Base-by-base conservation (phyloP, 2,113 vertebrate genomes). In the Eudyptes chrysolophus region DNA sequence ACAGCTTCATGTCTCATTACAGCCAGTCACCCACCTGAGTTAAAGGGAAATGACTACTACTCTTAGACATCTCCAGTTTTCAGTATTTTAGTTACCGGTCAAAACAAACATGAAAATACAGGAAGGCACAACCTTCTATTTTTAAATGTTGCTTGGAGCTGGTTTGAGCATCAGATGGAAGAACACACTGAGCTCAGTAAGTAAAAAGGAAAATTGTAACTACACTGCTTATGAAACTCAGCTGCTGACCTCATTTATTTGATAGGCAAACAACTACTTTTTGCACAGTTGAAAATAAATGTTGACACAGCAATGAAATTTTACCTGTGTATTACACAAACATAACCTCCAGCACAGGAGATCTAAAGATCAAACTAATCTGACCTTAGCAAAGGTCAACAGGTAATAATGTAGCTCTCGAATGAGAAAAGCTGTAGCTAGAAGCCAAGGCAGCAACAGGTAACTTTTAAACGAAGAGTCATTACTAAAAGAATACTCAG, bases 301-400 rank as follows among this genome's bases (percentile, higher is more conserved):
- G 38, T 90, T 94, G 94, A 94, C 84, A 89, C 62, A 85, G 94
- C 84, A 87, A 84, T 76, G 78, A 85, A 94, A 70, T 65, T 76
- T 90, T 87, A 93, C 86, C 58, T 51, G 52, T 44, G 42, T 34
- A 82, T 68, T 75, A 87, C 83, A 96, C 71, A 90, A 96, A 96
- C 78, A 92, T 34, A 77, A 92, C 55, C 89, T 84, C 78, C 76
- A 75, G 92, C 79, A 81, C 1, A 52, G 61, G 18, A 74, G 93
- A 90, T 30, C n/a, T 1, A 86, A 92, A 90, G 61, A 87, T 58
- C 55, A 29, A 40, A 86, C 60, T 79, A 64, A 44, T 49, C 44
- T 81, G 75, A 87, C 62, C 44, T 66, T 21, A 84, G 20, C 27
- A 82, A 89, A 96, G 78, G 89, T 90, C 89, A 95, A 66, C 55